A percentile compares a stretch with the other conserved stretches of the same genome.
phyloP scores from a whole-genome alignment of 2,888 invertebrate genomes.

The Oscheius sp. region DNA sequence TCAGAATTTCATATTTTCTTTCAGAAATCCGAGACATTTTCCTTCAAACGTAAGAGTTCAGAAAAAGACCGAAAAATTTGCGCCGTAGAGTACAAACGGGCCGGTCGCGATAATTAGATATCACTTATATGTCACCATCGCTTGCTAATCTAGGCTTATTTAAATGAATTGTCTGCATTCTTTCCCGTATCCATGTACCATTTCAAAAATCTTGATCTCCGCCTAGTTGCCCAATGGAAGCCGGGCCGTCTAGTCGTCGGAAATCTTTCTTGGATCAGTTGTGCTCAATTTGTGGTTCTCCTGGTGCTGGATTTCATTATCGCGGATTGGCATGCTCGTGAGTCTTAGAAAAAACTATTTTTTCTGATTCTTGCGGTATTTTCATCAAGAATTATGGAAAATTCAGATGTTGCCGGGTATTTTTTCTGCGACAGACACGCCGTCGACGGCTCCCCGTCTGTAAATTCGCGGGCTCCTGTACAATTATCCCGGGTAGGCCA shows the following conservation, averaged over 20 bases:
- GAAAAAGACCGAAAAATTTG: no score
- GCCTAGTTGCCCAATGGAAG: no score
- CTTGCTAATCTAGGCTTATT: no score
- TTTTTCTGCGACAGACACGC: constrained; percentile 1
- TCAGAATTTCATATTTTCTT: no score
- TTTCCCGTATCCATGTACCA: no score
- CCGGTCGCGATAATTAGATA: no score
- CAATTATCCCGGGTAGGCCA: neutral
- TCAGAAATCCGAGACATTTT: no score
- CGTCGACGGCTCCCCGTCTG: neutral
- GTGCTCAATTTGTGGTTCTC: constrained; percentile 8
- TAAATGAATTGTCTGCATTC: no score
- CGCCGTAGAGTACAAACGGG: no score
- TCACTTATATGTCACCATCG: no score
- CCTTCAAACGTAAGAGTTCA: no score
- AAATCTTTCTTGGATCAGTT: neutral
- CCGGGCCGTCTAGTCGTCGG: neutral
- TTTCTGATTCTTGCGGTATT: neutral
- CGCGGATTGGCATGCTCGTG: constrained; percentile 11
- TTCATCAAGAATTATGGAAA: neutral
- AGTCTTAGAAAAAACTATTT: neutral
- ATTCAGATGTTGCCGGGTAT: constrained; percentile 13
- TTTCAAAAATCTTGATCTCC: no score
- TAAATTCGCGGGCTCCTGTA: neutral
- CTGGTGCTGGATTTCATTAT: constrained; percentile 20